Evolutionary conservation across 1,140 invertebrate species (phyloP).

Genomic region (Saxidomus purpurata): DNA sequence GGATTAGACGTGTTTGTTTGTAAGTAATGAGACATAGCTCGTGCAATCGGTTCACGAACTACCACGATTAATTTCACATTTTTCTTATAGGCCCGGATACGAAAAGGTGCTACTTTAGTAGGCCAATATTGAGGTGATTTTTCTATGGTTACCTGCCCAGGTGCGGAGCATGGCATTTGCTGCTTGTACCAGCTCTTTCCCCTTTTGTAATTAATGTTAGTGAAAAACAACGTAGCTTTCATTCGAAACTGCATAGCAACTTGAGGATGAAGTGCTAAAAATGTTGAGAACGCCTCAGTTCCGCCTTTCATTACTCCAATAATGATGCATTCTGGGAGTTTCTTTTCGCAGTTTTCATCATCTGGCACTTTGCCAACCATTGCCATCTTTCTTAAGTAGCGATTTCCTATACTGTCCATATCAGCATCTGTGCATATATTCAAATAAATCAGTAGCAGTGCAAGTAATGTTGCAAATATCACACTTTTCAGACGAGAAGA

Average conservation of each 20-base stretch:
- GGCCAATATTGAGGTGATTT: not conserved
- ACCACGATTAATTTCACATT: not conserved
- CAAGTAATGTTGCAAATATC: no score
- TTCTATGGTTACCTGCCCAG: not conserved
- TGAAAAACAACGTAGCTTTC: not conserved
- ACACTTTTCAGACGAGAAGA: no score
- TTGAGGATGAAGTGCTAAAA: not conserved
- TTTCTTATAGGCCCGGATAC: not conserved
- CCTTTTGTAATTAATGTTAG: not conserved
- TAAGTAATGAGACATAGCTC: not conserved
- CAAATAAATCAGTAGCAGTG: no score
- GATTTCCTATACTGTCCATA: not conserved
- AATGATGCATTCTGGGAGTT: not conserved
- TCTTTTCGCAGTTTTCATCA: not conserved
- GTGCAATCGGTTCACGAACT: not conserved
- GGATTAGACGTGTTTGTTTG: not conserved
- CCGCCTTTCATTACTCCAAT: not conserved
- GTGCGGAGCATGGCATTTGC: conserved; percentile 6
- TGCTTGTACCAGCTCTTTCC: not conserved
- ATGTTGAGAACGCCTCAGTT: not conserved
- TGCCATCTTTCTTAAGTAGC: not conserved
- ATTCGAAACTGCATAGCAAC: not conserved
- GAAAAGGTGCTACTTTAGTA: not conserved
- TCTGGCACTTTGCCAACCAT: not conserved
- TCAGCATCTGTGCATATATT: not conserved